Evolutionary conservation across 2,797 vertebrate species (phyloP).

Genomic region (Betta splendens): DNA sequence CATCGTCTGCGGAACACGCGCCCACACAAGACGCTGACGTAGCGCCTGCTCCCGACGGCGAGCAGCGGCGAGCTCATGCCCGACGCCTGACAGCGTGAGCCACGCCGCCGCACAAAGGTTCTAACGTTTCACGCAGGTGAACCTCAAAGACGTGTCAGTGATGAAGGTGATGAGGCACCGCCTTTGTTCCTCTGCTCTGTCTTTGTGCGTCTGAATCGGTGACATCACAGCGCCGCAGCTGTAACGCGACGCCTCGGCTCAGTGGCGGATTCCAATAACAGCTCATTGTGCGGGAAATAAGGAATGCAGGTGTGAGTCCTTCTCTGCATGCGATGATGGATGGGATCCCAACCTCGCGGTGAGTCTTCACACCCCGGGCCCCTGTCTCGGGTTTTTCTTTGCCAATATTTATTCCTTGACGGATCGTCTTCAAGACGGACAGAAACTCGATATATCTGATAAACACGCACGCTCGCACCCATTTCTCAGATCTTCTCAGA

Average conservation of each 20-base stretch:
- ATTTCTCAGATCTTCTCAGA: not conserved
- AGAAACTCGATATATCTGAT: slow-evolving; percentile 65
- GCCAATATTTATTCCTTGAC: slow-evolving; percentile 56
- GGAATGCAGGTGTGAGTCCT: slow-evolving; percentile 56
- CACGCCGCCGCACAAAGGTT: slow-evolving; percentile 17
- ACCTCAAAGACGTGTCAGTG: slow-evolving; percentile 47
- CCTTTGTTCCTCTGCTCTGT: slow-evolving; percentile 25
- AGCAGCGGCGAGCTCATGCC: slow-evolving; percentile 32
- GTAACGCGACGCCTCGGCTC: slow-evolving; percentile 49
- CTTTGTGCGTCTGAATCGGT: slow-evolving; percentile 7
- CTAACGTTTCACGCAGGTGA: slow-evolving; percentile 51
- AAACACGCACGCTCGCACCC: slow-evolving; percentile 19
- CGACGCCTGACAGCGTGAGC: slow-evolving; percentile 33
- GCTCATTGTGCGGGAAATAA: slow-evolving; percentile 45
- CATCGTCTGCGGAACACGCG: slow-evolving; percentile 22
- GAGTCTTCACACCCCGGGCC: slow-evolving; percentile 42
- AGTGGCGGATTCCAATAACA: slow-evolving; percentile 46
- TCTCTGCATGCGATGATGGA: slow-evolving; percentile 49
- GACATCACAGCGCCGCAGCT: slow-evolving; percentile 46
- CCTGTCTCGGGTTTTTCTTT: slow-evolving; percentile 51
- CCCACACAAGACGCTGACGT: slow-evolving; percentile 37
- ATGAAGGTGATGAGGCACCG: slow-evolving; percentile 19
- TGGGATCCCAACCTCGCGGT: slow-evolving; percentile 48
- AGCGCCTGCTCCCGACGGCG: slow-evolving; percentile 41
- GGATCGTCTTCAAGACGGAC: slow-evolving; percentile 45